Conservation (phyloP, 2,888 invertebrate species). For the Tetranychus truncatus region DNA sequence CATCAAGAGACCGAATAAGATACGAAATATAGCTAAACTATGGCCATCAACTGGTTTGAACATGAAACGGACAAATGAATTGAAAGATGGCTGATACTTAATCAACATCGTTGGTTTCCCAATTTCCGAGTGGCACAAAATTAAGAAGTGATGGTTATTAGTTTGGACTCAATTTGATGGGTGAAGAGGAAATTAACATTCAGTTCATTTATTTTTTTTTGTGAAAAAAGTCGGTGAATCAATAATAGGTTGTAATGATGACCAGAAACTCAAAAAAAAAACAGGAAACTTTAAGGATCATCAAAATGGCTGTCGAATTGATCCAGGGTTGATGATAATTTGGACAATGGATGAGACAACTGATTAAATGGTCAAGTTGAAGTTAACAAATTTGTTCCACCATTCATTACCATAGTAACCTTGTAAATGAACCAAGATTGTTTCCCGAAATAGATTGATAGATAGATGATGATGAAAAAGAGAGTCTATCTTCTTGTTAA, state of each 20-base stretch:
- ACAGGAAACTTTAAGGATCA: no score
- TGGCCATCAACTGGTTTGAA: conserved; percentile 23
- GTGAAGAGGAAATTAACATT: no score
- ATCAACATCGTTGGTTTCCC: no score
- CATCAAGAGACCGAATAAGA: conserved; percentile 65
- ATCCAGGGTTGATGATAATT: no score
- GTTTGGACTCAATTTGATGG: no score
- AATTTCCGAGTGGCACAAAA: no score
- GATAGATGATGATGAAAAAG: neutral
- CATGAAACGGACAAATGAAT: conserved; percentile 16
- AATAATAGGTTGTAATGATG: no score
- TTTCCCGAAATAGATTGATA: neutral
- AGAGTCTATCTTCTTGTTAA: neutral
- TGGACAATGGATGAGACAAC: neutral
- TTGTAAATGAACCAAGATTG: neutral
- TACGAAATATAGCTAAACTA: conserved; percentile 49
- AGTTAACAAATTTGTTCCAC: neutral
- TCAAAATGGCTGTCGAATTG: no score
- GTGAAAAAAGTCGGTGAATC: no score
- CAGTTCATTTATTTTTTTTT: no score
- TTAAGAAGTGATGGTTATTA: no score
- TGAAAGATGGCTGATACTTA: neutral
- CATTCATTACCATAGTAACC: neutral
- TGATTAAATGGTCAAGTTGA: neutral
- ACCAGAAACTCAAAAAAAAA: no score